phyloP scores from a whole-genome alignment of 2,113 vertebrate species.

The Forbesichthys papilliferus region DNA sequence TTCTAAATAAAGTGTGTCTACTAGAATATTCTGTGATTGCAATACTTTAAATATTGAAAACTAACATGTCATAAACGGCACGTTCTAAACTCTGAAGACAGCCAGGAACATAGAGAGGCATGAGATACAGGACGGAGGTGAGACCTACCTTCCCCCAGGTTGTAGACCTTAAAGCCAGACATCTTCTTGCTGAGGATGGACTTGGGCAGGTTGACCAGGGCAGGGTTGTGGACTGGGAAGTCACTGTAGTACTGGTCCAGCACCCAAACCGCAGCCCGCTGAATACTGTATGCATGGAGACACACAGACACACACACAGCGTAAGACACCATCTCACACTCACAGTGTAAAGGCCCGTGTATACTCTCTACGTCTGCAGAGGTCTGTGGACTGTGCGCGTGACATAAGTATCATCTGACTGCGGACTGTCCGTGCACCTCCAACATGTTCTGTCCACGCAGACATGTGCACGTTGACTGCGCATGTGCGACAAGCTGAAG shows the following conservation, averaged over 20 bases:
- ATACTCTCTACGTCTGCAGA: too few relatives aligned
- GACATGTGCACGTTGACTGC: too few relatives aligned
- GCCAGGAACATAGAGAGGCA: not conserved
- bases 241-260: slow-evolving; percentile 96
- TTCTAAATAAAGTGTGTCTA: too few relatives aligned
- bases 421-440: too few relatives aligned
- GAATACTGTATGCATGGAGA: slow-evolving; percentile 80
- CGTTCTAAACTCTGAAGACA: not conserved
- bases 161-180: slow-evolving; percentile 97
- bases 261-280: slow-evolving; percentile 93
- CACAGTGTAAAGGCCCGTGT: too few relatives aligned
- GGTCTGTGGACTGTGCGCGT: too few relatives aligned
- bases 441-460: too few relatives aligned
- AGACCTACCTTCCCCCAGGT: slow-evolving; percentile 84
- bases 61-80: not conserved
- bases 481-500: too few relatives aligned
- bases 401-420: too few relatives aligned
- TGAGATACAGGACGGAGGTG: slow-evolving; percentile 4
- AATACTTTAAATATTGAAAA: too few relatives aligned
- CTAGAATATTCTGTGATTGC: too few relatives aligned
- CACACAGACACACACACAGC: not conserved
- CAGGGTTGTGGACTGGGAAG: slow-evolving; percentile 95
- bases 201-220: slow-evolving; percentile 94
- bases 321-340: not conserved
- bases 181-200: slow-evolving; percentile 96